Conservation (phyloP, 2,113 vertebrate genomes). For the Numida meleagris region DNA sequence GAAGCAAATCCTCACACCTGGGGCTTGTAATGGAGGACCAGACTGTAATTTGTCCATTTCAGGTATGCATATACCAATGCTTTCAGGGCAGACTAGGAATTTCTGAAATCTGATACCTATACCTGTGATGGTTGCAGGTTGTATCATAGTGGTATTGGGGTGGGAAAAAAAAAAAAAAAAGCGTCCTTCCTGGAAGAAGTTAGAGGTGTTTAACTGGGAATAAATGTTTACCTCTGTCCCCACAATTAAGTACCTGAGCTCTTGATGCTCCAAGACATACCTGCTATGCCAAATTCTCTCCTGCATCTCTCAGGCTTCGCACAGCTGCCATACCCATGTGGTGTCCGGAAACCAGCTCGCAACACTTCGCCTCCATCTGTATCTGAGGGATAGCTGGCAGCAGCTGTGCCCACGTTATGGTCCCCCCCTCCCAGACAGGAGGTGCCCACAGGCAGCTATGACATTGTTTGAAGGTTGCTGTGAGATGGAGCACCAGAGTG, state of each 20-base stretch:
- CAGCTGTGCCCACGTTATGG: neutral
- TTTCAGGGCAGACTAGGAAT: neutral
- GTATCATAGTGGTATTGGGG: neutral
- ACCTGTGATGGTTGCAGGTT: neutral
- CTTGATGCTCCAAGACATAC: accelerated
- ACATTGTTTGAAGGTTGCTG: neutral
- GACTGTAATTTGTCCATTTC: neutral
- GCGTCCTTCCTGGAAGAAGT: neutral
- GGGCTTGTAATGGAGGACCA: neutral
- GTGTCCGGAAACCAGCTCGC: neutral
- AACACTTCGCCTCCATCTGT: neutral
- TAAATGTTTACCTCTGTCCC: accelerated
- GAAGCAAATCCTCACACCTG: constrained; percentile 21
- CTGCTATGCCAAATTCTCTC: neutral
- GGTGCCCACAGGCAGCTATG: neutral
- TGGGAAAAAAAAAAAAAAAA: neutral
- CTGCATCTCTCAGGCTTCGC: neutral
- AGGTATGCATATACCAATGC: neutral
- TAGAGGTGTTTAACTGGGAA: neutral
- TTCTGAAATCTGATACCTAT: neutral
- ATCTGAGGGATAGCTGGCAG: neutral
- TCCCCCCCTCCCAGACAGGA: neutral
- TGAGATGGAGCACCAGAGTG: neutral
- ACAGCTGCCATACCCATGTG: neutral
- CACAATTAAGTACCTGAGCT: neutral